Percentiles rank a stretch among this genome's conserved stretches.
Evolutionary conservation across 2,888 invertebrate genomes (phyloP).

Genomic region (Spialia ferax): DNA sequence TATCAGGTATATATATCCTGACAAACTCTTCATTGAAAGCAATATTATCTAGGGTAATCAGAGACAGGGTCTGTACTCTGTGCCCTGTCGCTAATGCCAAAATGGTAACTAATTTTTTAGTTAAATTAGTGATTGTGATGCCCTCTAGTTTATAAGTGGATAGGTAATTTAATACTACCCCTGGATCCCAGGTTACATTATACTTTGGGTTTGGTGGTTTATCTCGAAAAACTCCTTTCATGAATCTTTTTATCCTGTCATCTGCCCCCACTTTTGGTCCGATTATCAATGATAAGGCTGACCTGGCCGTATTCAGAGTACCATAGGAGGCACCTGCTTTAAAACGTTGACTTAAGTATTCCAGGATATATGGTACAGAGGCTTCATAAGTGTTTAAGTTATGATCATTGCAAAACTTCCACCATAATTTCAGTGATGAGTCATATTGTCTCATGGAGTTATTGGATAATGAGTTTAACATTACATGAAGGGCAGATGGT

Average conservation of each 20-base stretch:
- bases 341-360: not conserved
- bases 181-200: constrained; percentile 2
- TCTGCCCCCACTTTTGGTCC: not conserved
- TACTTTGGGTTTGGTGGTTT: not conserved
- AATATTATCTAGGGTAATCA: not conserved
- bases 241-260: constrained; percentile 1
- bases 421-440: not conserved
- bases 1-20: not conserved
- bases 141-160: not conserved
- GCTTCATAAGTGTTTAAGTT: not conserved
- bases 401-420: not conserved
- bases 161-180: not conserved
- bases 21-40: not conserved
- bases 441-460: not conserved
- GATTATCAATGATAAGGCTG: not conserved
- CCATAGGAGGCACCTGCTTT: not conserved
- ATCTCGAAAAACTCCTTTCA: not conserved
- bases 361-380: not conserved
- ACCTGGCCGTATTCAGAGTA: not conserved
- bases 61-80: not conserved
- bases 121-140: not conserved
- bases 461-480: not conserved
- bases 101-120: not conserved
- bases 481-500: not conserved
- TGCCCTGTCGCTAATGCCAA: not conserved